Evolutionary conservation across 2,113 vertebrate species (phyloP), one percentile per base, ranked within the genome.

Genomic region (Sisor rabdophorus): DNA sequence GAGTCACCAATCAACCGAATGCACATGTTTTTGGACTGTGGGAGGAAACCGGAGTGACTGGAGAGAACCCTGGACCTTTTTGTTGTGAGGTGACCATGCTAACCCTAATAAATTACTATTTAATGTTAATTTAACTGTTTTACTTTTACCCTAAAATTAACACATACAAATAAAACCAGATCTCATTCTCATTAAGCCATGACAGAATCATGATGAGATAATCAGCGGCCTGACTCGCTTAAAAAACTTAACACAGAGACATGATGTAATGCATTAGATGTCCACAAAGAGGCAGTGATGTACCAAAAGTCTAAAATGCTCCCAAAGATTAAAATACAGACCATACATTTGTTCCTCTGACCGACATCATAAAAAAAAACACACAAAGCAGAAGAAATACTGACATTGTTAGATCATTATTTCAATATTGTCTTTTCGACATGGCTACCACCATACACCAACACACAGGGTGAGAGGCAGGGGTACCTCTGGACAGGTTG

Each of bases 271-370:
- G 28, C 36, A 15, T 20, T 32, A 28, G 11, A 56, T 63, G n/a
- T 9, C 75, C 80, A 78, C 80, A 78, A 13, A 56, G 76, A 48
- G 80, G 71, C 64, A 55, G 63, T 63, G 22, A 56, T 73, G 22
- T 48, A 26, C 28, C 54, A 40, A 17, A 59, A 1, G n/a, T 64
- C 20, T 32, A 4, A 24, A 55, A 10, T 61, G 4, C 16, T 19
- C 20, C 30, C 3, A 1, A n/a, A 22, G 28, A 11, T 20, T 6
- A 48, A 13, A 10, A 15, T 12, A 36, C 19, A 63, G 30, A 13
- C 71, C n/a, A 48, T 24, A 9, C 3, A 47, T 13, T 11, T 60
- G 55, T 7, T 73, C 19, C 16, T 56, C 70, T 59, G 71, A 24
- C 10, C 19, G 13, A 30, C 12, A 17, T 70, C 26, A 53, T 26